Evolutionary conservation across 2,113 vertebrate genomes (phyloP), one percentile per base, ranked within the genome.

Genomic region (Channa maculata): DNA sequence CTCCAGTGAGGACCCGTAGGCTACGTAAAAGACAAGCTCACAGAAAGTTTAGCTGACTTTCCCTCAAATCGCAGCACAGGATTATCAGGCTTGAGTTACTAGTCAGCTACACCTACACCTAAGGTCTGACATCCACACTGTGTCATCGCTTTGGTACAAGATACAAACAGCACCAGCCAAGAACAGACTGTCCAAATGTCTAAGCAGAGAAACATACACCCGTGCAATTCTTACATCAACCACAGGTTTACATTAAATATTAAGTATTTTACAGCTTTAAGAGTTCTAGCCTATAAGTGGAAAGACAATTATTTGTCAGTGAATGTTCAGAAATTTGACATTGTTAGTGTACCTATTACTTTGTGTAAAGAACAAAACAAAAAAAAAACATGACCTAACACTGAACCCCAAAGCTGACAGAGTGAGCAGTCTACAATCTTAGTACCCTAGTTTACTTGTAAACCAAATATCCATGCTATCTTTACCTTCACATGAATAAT

Each of bases 81-180:
- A 81, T 87, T 75, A 83, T 77, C 67, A 52, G 82, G 81, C 60
- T 89, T 78, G 79, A 78, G 73, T 79, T 88, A 77, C 82, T 65
- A 54, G 50, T 86, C 74, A 62, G 68, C 39, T 69, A 73, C 65
- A 80, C 72, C 66, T 51, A 70, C 70, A 69, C 69, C 62, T 46
- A 64, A 67, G 44, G 64, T 65, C 57, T 66, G 69, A 77, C 77
- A 62, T 72, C 68, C 45, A 54, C 58, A 60, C 48, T 53, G 77
- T 77, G 65, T 75, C 70, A 69, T 71, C 13, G 13, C 41, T 55
- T 61, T 57, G 72, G 71, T 45, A 70, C 67, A 48, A 74, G 72
- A 85, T 48, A 60, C 77, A 78, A 75, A 82, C 70, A 37, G 70
- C 6, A 2, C 14, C 60, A 82, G 69, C 50, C 68, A 46, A 75